Evolutionary conservation across 1,140 invertebrate genomes (phyloP).

Genomic region (Meloidogyne exigua): DNA sequence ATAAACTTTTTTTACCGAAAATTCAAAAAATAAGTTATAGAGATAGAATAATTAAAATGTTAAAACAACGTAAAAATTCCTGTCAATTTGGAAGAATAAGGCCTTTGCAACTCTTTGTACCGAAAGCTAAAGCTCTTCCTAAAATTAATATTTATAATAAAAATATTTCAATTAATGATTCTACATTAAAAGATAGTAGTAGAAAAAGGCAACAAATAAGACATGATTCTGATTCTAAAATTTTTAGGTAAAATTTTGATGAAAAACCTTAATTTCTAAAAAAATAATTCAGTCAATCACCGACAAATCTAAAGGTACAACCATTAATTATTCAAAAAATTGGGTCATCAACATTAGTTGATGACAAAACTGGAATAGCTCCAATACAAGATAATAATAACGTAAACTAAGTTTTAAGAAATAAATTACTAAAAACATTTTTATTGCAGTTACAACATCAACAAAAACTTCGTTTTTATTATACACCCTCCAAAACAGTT

Average conservation of each 20-base stretch:
- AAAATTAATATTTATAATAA: not conserved
- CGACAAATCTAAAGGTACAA: not conserved
- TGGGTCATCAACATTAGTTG: not conserved
- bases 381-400: not conserved
- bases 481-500: slow-evolving; percentile 10
- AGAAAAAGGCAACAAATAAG: not conserved
- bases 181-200: not conserved
- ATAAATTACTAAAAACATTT: no score
- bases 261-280: no score
- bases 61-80: not conserved
- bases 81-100: not conserved
- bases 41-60: not conserved
- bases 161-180: not conserved
- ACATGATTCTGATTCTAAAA: not conserved
- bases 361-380: not conserved
- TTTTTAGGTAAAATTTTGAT: not conserved
- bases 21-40: not conserved
- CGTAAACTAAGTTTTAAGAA: no score
- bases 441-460: not conserved
- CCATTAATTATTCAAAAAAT: not conserved
- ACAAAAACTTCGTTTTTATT: slow-evolving; percentile 13
- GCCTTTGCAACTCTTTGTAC: not conserved
- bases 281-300: not conserved
- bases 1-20: not conserved
- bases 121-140: slow-evolving; percentile 4